Evolutionary conservation across 2,888 invertebrate genomes (phyloP).

Genomic region (Tachina fera): DNA sequence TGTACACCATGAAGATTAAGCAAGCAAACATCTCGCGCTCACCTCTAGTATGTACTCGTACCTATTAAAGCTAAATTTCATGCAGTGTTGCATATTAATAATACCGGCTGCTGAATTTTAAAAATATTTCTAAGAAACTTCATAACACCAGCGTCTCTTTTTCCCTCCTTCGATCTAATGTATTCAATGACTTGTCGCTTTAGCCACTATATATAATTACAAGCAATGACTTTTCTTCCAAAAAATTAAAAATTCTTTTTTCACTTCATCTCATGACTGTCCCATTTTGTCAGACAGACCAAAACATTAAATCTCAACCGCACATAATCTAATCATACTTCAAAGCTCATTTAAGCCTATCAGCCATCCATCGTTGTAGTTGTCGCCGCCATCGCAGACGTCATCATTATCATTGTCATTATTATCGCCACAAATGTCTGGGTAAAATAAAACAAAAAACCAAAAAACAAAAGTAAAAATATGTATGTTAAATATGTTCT

Average conservation of each 20-base stretch:
- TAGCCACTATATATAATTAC: background rate
- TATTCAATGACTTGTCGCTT: background rate
- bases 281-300: background rate
- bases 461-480: conserved; percentile 8
- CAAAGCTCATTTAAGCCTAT: conserved; percentile 66
- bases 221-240: background rate
- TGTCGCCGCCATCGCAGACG: conserved; percentile 31
- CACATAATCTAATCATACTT: conserved; percentile 57
- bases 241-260: background rate
- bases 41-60: no score
- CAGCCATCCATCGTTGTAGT: conserved; percentile 10
- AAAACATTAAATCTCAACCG: conserved; percentile 31
- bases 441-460: conserved; percentile 30
- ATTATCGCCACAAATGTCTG: conserved; percentile 67
- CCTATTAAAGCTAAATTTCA: no score
- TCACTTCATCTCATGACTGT: background rate
- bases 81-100: no score
- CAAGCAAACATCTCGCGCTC: no score
- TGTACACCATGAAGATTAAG: no score
- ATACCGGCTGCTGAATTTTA: no score
- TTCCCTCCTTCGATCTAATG: background rate
- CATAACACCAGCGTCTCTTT: background rate
- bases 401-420: conserved; percentile 57
- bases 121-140: no score
- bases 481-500: no score